Evolutionary conservation across 2,113 vertebrate species (phyloP), one percentile per base, ranked within the genome.

Genomic region (Glareola pratincola): DNA sequence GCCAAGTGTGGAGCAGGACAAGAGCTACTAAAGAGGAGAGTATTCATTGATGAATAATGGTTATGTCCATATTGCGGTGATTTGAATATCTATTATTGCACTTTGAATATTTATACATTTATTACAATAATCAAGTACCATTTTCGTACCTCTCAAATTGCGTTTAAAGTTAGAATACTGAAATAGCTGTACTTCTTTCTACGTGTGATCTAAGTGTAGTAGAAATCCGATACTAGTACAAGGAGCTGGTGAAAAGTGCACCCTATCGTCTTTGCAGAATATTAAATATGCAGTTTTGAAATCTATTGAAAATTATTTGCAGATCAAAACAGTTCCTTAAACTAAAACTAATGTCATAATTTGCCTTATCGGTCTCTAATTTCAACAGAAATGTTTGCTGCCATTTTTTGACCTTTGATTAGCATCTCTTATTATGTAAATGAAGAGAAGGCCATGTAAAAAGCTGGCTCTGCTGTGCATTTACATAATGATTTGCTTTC

Each of bases 401-500:
- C 78, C 19, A 13, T 89, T 86, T 83, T 81, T 50, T 84, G 79
- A 90, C 50, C 43, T 79, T 87, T 57, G 32, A 71, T 78, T 92
- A 88, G n/a, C 60, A 91, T 82, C 82, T 95, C 95, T 97, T 95
- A 78, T 94, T 90, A 96, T 96, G 95, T 83, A 97, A 92, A 97
- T 97, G 9, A 76, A 67, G 71, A 59, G 45, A 77, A 92, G 80
- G 30, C 51, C 2, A 27, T 57, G 39, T 74, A 53, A 69, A 72
- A 51, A 92, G 66, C 85, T 93, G 78, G 12, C 74, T 91, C 86
- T 63, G 68, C 36, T 69, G 14, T 22, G 1, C 22, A 86, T 98
- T 98, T 98, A 82, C 94, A 92, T 98, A 97, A 95, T 84, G 48
- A 94, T 96, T 83, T 69, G 32, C 69, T 97, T 93, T 97, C 86